A percentile compares a stretch with the other conserved stretches of the same genome.
Conservation (phyloP, 2,797 vertebrate genomes). For the Lacerta bilineata region DNA sequence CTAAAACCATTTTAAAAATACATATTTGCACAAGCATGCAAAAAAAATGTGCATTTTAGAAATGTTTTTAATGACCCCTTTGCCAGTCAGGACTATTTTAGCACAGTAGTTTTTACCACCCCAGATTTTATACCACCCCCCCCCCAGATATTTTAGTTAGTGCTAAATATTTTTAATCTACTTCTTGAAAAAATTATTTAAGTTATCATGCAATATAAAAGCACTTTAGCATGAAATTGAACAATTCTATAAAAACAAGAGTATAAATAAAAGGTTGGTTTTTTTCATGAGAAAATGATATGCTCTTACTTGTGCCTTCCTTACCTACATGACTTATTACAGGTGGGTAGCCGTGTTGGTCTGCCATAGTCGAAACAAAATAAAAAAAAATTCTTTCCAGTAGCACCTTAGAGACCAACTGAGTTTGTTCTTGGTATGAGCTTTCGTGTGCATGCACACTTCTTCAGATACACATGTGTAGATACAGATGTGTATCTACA, state of each 20-base stretch:
- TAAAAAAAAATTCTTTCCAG: no score
- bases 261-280: not conserved
- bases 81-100: not conserved
- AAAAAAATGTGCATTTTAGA: not conserved
- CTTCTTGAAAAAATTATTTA: not conserved
- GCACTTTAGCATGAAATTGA: not conserved
- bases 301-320: not conserved
- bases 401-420: no score
- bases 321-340: no score
- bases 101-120: not conserved
- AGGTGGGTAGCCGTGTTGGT: no score
- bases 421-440: no score
- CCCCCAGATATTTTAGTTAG: not conserved
- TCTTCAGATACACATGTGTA: no score
- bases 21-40: not conserved
- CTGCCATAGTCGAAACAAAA: no score
- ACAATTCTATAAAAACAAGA: not conserved
- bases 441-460: no score
- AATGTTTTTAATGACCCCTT: not conserved
- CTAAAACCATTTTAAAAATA: not conserved
- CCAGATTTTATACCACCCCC: accelerated
- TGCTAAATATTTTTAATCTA: not conserved
- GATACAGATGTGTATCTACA: no score
- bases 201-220: not conserved
- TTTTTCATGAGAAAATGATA: no score